Base-by-base conservation (phyloP, 2,113 vertebrate species). In the Platycercus adscitus region DNA sequence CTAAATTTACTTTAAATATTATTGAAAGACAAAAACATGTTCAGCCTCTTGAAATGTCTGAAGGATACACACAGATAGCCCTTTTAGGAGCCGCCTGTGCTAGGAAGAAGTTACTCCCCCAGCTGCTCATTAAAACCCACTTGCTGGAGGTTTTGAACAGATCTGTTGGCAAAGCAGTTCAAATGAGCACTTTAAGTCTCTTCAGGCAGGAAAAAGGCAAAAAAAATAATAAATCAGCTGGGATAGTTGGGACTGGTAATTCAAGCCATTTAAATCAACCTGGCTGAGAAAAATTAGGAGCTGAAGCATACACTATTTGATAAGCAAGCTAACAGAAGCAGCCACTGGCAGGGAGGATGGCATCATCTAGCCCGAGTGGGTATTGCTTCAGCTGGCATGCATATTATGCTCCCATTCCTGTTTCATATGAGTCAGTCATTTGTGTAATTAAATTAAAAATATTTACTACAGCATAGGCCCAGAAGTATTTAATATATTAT, bases 51-150 rank as follows among this genome's bases (percentile, higher is more conserved):
- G 31, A 81, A 95, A 92, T 35, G 55, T 94, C 95, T 93, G 37
- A 93, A 84, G 91, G 93, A 92, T 75, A 91, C 3, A 46, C 92
- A 75, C 37, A 73, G 88, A 86, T 70, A 69, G 46, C 63, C 76
- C 86, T 88, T 80, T 56, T 1, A 93, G 86, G 91, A 95, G 88
- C 94, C 17, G 93, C 65, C 69, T 81, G 83, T 35, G 81, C 94
- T 65, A 63, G 81, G 93, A 78, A 95, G 86, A 13, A 92, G 83
- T 50, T 72, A 73, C 86, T 96, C 96, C 95, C 95, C 86, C 91
- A 95, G 95, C 94, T 95, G 94, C 96, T 97, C 96, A 97, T 97
- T 97, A 96, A 96, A 95, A 92, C 52, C 81, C 13, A 6, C 89
- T 95, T 89, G 91, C 93, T 95, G 81, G 65, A 91, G 93, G 93